These are phyloP conservation scores for Corydoras maculifer DNA, from an alignment of 2,113 vertebrate species.

Conservation along the genomic window DNA sequence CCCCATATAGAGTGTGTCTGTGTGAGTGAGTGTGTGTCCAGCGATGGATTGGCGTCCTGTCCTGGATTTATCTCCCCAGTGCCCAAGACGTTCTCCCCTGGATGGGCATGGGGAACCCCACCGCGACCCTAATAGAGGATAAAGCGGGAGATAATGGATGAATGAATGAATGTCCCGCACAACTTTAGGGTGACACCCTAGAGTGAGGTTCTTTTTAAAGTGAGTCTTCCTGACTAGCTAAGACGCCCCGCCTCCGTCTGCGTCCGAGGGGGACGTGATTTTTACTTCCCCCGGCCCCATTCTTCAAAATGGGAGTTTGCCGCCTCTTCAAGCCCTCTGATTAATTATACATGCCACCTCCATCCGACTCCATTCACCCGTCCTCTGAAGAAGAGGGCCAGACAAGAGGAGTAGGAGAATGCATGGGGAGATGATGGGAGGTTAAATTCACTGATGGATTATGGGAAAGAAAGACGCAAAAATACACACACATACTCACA, in stretches of 20 bases:
- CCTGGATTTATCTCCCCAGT: too few species aligned
- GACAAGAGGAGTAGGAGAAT: slow-evolving; percentile 4
- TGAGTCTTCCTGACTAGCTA: neutral
- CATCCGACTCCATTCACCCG: slow-evolving; percentile 33
- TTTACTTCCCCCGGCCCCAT: slow-evolving; percentile 42
- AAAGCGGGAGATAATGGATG: too few species aligned
- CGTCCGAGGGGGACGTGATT: slow-evolving; percentile 26
- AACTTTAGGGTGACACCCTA: too few species aligned
- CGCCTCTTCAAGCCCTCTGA: slow-evolving; percentile 46
- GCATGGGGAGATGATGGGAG: neutral
- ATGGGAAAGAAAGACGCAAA: slow-evolving; percentile 6
- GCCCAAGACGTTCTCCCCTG: too few species aligned
- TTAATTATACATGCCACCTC: slow-evolving; percentile 58
- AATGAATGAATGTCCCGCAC: too few species aligned
- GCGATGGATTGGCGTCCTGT: too few species aligned
- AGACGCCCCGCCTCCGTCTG: slow-evolving; percentile 6
- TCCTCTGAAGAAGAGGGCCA: neutral
- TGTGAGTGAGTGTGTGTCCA: too few species aligned
- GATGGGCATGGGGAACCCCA: too few species aligned
- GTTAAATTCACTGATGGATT: neutral
- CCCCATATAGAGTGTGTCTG: too few species aligned
- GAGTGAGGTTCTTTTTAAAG: neutral
- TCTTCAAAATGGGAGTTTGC: slow-evolving; percentile 42
- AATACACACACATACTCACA: too few species aligned
- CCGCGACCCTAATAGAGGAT: too few species aligned